phyloP scores from a whole-genome alignment of 2,113 vertebrate species.

The Pycnonotus jocosus region DNA sequence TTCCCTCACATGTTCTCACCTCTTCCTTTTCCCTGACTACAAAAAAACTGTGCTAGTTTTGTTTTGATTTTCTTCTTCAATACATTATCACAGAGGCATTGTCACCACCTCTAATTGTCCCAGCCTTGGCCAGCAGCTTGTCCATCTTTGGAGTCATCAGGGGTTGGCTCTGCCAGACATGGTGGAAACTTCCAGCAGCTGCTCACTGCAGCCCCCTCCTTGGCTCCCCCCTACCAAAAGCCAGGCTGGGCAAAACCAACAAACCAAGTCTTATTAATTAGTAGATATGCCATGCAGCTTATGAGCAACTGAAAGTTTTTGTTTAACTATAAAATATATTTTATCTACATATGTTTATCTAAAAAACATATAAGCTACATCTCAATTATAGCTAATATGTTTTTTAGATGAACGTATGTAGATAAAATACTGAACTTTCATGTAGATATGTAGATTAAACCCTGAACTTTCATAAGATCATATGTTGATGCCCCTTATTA shows the following conservation, averaged over 20 bases:
- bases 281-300: background rate
- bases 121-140: background rate
- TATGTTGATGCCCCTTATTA: background rate
- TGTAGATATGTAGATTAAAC: too few species aligned
- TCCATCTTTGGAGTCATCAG: background rate
- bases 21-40: background rate
- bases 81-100: rapidly evolving
- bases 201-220: too few species aligned
- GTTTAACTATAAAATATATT: background rate
- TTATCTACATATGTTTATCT: background rate
- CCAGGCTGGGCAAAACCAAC: background rate
- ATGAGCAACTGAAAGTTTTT: background rate
- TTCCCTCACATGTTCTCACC: background rate
- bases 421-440: too few species aligned
- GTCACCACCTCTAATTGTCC: rapidly evolving
- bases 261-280: background rate
- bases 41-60: background rate
- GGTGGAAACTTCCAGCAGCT: background rate
- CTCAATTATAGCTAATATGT: background rate
- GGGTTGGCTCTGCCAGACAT: rapidly evolving
- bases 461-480: background rate
- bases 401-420: too few species aligned
- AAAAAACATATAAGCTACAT: background rate
- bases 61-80: background rate
- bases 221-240: background rate